Evolutionary conservation across 2,113 vertebrate species (phyloP).

Genomic region (Chionomys nivalis): DNA sequence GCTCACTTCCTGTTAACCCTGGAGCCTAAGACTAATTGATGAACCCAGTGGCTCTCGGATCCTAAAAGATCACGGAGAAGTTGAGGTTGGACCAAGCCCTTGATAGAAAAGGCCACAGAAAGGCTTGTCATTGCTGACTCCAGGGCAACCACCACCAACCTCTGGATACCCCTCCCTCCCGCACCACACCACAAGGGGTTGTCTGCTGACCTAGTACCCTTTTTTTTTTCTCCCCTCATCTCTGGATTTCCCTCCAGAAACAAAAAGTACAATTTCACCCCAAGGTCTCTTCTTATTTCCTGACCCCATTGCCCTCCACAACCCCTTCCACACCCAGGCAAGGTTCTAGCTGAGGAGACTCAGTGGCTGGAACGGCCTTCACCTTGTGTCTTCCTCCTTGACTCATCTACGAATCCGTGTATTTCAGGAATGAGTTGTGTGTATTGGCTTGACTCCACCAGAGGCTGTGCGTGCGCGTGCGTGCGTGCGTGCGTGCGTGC

Average conservation of each 20-base stretch:
- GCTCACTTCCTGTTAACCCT: background rate
- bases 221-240: background rate
- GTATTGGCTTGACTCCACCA: background rate
- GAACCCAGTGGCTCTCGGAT: background rate
- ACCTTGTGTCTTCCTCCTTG: background rate
- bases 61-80: background rate
- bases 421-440: background rate
- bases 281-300: background rate
- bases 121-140: background rate
- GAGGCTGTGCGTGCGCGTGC: background rate
- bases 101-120: background rate
- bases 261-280: background rate
- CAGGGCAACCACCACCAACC: background rate
- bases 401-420: background rate
- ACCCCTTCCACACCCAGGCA: rapidly evolving
- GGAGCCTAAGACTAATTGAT: background rate
- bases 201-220: background rate
- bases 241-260: background rate
- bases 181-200: background rate
- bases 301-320: background rate
- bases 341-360: background rate
- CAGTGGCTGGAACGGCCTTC: background rate
- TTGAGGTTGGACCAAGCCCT: background rate
- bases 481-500: no score
- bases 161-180: background rate